phyloP scores from a whole-genome alignment of 2,113 vertebrate species.

The Mirounga angustirostris region DNA sequence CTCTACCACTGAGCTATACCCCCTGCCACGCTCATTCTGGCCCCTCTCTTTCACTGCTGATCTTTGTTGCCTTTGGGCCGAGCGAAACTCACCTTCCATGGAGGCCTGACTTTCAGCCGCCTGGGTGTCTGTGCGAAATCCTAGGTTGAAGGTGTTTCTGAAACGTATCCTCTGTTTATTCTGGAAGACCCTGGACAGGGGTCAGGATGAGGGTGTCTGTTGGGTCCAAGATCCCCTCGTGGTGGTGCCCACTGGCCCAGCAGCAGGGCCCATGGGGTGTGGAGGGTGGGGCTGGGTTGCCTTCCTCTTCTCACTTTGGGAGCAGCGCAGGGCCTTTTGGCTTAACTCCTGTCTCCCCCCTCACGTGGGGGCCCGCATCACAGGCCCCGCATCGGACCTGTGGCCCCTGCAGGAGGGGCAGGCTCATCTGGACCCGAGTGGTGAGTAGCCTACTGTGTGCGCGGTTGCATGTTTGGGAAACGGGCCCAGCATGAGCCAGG shows the following conservation, averaged over 20 bases:
- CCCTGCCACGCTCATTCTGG: not conserved
- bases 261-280: not conserved
- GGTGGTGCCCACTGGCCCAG: not conserved
- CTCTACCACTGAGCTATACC: no score
- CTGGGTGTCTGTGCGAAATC: no score
- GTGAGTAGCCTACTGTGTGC: not conserved
- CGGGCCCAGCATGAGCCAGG: fast-evolving
- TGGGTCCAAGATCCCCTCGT: not conserved
- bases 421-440: fast-evolving
- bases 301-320: not conserved
- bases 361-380: fast-evolving
- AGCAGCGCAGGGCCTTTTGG: no score
- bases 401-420: fast-evolving
- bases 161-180: not conserved
- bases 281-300: not conserved
- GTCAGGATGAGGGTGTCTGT: not conserved
- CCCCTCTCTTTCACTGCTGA: not conserved
- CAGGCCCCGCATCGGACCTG: fast-evolving
- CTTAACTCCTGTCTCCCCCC: not conserved
- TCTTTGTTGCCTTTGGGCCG: not conserved
- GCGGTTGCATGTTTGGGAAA: not conserved
- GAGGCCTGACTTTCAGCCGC: not conserved
- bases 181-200: not conserved
- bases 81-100: no score
- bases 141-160: not conserved